phyloP scores from a whole-genome alignment of 2,797 vertebrate genomes.

The Siniperca undulata region DNA sequence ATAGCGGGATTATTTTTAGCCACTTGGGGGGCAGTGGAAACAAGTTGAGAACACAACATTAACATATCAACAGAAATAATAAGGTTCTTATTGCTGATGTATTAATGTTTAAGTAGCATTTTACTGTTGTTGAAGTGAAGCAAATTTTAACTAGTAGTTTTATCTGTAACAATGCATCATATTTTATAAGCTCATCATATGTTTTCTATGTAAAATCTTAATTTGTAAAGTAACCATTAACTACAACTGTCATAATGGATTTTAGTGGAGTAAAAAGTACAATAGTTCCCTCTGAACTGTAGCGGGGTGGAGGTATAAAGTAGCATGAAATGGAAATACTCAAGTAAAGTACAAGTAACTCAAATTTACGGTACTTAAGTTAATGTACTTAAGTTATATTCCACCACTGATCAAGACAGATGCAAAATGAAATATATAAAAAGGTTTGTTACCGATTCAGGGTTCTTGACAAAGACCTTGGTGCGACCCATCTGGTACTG shows the following conservation, averaged over 20 bases:
- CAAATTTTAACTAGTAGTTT: neutral
- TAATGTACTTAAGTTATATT: neutral
- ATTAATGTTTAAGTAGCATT: neutral
- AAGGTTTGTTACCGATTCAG: constrained; percentile 89
- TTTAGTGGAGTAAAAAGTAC: neutral
- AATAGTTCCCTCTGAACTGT: neutral
- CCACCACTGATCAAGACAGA: neutral
- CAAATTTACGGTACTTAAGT: neutral
- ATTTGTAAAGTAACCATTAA: neutral
- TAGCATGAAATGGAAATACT: neutral
- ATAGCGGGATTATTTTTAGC: neutral
- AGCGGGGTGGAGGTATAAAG: neutral
- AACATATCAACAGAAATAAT: too few species aligned
- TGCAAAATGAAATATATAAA: neutral
- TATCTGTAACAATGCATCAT: neutral
- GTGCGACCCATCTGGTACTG: constrained; percentile 96
- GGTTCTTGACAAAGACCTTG: constrained; percentile 97
- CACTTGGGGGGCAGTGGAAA: neutral
- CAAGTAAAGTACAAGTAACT: neutral
- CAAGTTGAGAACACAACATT: neutral
- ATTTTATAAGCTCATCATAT: neutral
- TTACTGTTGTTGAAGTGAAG: neutral
- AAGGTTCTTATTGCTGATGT: neutral
- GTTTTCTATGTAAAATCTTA: neutral
- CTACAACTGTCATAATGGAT: neutral